Evolutionary conservation across 2,888 invertebrate genomes (phyloP), one percentile per base, ranked within the genome.

Genomic region (Xiphydria camelus): DNA sequence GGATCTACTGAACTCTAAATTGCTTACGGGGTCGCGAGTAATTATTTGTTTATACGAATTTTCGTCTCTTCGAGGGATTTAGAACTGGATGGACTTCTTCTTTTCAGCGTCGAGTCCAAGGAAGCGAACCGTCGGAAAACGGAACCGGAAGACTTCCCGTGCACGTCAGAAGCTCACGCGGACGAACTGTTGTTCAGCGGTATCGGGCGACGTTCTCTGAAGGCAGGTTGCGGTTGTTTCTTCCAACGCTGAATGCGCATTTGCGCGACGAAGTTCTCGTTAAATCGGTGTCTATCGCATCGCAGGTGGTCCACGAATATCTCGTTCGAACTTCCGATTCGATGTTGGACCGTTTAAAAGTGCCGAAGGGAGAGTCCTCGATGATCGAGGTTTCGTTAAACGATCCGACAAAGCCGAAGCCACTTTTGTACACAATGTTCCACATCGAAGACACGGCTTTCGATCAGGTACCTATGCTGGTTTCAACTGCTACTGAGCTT

Each of bases 391-490:
- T 55, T 4, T 57, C 59, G 1, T 42, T 51, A 4, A 29, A 14
- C 9, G 20, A 32, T n/a, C 52, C 49, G 2, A 50, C 61, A 2
- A 39, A 53, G 7, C 37, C 53, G 2, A 70, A 71, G 0, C 82
- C 84, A 0, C 75, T 91, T 7, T 74, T 89, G 0, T 84, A 87
- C 64, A 83, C 83, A 4, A 90, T 91, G 89, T 91, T 91, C 64
- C 88, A 88, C 63, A 89, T 91, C 45, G 89, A 88, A 7, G 79
- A 83, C 49, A 78, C 79, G 12, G 83, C 85, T 1, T 91, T 91
- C 67, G 90, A 91, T 76, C 87, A 89, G 81, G 88, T 88, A 61
- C 23, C 43, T 38, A 40, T n/a, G n/a, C n/a, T n/a, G n/a, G n/a
- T n/a, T n/a, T n/a, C n/a, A n/a, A n/a, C n/a, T n/a, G n/a, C n/a